Conservation (phyloP, 2,113 vertebrate species). For the Xiphophorus hellerii region DNA sequence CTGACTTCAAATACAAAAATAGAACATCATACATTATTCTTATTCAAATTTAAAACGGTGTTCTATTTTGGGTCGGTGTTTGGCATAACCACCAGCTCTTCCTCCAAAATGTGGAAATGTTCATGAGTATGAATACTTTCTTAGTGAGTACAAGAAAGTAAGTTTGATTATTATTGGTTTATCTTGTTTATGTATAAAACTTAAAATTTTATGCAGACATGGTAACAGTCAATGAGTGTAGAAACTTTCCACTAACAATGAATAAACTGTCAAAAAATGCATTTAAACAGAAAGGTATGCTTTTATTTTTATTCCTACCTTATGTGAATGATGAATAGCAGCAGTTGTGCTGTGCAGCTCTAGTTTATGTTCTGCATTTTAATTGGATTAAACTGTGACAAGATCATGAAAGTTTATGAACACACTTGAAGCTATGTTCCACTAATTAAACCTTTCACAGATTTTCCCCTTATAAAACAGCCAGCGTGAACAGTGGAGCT, state of each 20-base stretch:
- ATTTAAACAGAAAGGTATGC: slow-evolving; percentile 10
- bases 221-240: no score
- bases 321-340: slow-evolving; percentile 40
- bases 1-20: background rate
- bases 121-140: background rate
- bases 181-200: background rate
- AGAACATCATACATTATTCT: background rate
- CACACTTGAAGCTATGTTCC: slow-evolving; percentile 51
- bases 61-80: background rate
- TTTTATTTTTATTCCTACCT: slow-evolving; percentile 12
- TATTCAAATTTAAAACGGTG: background rate
- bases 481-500: slow-evolving; percentile 25
- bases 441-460: slow-evolving; percentile 47
- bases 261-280: background rate
- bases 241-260: background rate
- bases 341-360: slow-evolving; percentile 28
- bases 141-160: background rate
- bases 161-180: background rate
- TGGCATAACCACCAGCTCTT: background rate
- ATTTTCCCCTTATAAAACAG: slow-evolving; percentile 46
- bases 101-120: background rate
- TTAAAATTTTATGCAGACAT: background rate
- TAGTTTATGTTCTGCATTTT: slow-evolving; percentile 51
- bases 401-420: slow-evolving; percentile 42
- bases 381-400: slow-evolving; percentile 36